Percentiles rank a stretch among this genome's conserved stretches.
Conservation (phyloP, 1,140 invertebrate species). For the Drosophila pseudoobscura region DNA sequence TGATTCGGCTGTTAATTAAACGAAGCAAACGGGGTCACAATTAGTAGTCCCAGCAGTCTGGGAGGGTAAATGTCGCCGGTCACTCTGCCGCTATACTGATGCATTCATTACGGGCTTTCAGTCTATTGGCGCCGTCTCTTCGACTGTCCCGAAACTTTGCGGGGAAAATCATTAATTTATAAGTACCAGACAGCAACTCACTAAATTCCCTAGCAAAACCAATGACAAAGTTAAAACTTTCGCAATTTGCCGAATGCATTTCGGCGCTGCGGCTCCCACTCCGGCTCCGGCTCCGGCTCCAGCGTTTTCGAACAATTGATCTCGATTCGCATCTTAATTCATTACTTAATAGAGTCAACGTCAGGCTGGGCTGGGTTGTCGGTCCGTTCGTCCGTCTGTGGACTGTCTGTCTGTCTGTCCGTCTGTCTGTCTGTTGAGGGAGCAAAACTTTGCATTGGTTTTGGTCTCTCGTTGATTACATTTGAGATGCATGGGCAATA, state of each 20-base stretch:
- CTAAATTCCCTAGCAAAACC: conserved; percentile 44
- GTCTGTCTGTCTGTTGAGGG: conserved; percentile 19
- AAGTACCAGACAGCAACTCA: conserved; percentile 51
- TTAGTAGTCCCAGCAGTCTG: conserved; percentile 27
- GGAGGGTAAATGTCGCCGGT: conserved; percentile 29
- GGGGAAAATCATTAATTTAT: conserved; percentile 65
- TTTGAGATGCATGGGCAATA: conserved; percentile 69
- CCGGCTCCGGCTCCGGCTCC: not conserved
- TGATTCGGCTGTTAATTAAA: conserved; percentile 54
- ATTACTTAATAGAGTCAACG: conserved; percentile 71
- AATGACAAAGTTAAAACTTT: conserved; percentile 63
- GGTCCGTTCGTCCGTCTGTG: too few relatives aligned
- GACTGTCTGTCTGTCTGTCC: conserved; percentile 3
- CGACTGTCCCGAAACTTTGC: conserved; percentile 37
- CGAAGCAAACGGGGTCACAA: conserved; percentile 38
- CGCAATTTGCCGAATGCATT: conserved; percentile 70
- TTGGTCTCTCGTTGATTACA: conserved; percentile 69
- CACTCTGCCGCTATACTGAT: not conserved
- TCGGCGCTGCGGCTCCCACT: conserved; percentile 19
- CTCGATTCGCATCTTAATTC: conserved; percentile 75
- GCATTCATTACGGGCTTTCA: not conserved
- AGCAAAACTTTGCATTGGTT: conserved; percentile 58
- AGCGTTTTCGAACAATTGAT: conserved; percentile 74
- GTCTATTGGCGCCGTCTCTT: conserved; percentile 2
- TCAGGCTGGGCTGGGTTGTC: conserved; percentile 2